These are phyloP conservation scores for Mugil cephalus DNA, from an alignment of 2,113 vertebrate species.

Conservation along the genomic window DNA sequence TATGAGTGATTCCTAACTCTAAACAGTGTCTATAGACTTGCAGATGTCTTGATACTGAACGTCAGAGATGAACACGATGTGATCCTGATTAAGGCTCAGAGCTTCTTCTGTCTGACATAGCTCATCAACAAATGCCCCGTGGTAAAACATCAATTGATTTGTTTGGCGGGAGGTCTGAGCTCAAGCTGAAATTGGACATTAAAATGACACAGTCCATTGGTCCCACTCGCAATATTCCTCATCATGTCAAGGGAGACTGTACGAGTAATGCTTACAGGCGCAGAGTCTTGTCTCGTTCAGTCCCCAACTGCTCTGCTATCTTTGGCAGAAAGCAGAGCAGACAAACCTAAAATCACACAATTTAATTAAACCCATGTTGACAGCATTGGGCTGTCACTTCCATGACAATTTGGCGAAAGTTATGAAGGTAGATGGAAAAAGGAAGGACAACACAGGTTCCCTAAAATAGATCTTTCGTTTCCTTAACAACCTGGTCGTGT, in stretches of 20 bases:
- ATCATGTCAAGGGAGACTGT: conserved; percentile 50
- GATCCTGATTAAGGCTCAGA: conserved; percentile 58
- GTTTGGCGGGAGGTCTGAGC: conserved; percentile 73
- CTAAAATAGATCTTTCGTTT: neutral
- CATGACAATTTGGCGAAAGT: conserved; percentile 30
- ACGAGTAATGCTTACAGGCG: conserved; percentile 68
- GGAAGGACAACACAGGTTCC: neutral
- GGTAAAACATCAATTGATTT: conserved; percentile 71
- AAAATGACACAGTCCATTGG: conserved; percentile 80
- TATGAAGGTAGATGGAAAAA: conserved; percentile 8
- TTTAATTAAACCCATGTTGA: conserved; percentile 62
- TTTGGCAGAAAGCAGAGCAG: conserved; percentile 18
- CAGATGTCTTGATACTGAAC: conserved; percentile 29
- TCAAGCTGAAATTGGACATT: conserved; percentile 76
- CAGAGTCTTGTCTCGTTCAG: conserved; percentile 51
- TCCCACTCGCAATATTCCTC: conserved; percentile 64
- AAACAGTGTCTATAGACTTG: conserved; percentile 2
- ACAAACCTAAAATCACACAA: conserved; percentile 25
- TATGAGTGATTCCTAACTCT: neutral
- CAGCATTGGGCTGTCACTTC: conserved; percentile 13
- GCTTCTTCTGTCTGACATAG: conserved; percentile 61
- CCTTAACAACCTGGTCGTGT: neutral
- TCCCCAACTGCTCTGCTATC: conserved; percentile 5
- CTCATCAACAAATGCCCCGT: conserved; percentile 68
- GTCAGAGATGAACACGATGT: conserved; percentile 25